Percentiles rank a stretch among this genome's conserved stretches.
Evolutionary conservation across 2,113 vertebrate species (phyloP).

Genomic region (Scophthalmus maximus): DNA sequence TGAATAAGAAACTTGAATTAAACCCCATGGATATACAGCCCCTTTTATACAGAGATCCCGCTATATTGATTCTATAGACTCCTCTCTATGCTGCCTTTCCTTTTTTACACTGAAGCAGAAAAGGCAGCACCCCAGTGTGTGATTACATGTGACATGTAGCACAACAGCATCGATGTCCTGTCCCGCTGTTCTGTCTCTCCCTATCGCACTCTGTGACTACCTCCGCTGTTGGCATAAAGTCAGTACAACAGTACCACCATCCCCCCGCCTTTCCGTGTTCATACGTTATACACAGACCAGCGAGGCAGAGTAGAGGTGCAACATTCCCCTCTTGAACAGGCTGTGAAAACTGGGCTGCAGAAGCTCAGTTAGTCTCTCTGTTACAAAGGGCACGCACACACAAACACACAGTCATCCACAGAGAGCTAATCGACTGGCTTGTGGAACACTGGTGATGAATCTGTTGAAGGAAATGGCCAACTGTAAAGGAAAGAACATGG

Average conservation of each 20-base stretch:
- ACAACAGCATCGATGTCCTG: background rate
- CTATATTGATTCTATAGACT: background rate
- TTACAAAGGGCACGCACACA: background rate
- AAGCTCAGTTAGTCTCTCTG: too few species aligned
- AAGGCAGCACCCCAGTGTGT: background rate
- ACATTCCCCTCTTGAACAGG: background rate
- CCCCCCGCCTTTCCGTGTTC: background rate
- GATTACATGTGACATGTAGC: background rate
- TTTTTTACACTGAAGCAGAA: background rate
- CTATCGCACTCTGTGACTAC: background rate
- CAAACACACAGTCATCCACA: conserved; percentile 3
- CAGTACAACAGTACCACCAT: background rate
- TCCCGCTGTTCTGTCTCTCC: background rate
- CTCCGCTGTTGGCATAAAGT: background rate
- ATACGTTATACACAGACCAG: background rate
- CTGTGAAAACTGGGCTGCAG: background rate
- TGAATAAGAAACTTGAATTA: conserved; percentile 36
- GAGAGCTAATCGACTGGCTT: conserved; percentile 30
- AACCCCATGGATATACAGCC: background rate
- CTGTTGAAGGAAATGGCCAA: conserved; percentile 48
- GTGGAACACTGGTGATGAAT: conserved; percentile 49
- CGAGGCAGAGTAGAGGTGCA: background rate
- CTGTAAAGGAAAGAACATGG: conserved; percentile 20
- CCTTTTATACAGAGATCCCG: background rate
- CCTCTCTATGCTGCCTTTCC: too few species aligned